Evolutionary conservation across 2,113 vertebrate genomes (phyloP).

Genomic region (Phrynocephalus versicolor): DNA sequence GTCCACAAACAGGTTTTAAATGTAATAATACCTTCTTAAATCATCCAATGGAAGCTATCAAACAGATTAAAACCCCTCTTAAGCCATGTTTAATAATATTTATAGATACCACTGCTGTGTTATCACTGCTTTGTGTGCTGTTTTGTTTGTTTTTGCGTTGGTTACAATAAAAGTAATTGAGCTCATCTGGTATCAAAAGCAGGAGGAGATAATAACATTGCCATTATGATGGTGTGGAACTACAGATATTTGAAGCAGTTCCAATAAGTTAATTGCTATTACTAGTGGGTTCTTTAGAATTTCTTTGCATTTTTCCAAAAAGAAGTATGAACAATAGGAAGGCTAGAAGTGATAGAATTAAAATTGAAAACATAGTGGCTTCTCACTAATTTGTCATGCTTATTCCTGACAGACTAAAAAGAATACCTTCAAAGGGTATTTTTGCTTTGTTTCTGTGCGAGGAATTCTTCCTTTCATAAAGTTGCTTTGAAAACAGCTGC

Average conservation of each 20-base stretch:
- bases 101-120: not conserved
- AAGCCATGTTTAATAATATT: not conserved
- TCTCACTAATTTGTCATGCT: not conserved
- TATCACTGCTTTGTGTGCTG: not conserved
- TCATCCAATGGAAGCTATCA: not conserved
- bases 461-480: not conserved
- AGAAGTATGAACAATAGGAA: not conserved
- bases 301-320: not conserved
- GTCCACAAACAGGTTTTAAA: not conserved
- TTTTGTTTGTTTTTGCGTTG: not conserved
- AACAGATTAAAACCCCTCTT: not conserved
- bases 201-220: not conserved
- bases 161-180: not conserved
- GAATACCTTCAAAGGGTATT: not conserved
- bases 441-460: not conserved
- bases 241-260: not conserved
- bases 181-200: not conserved
- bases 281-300: not conserved
- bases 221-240: not conserved
- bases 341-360: not conserved
- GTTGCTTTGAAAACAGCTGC: not conserved
- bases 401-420: not conserved
- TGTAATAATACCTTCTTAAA: not conserved
- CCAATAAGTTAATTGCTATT: not conserved
- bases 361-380: not conserved